These are phyloP conservation scores for Spilogale gracilis DNA, from an alignment of 2,113 vertebrate genomes.

Conservation along the genomic window DNA sequence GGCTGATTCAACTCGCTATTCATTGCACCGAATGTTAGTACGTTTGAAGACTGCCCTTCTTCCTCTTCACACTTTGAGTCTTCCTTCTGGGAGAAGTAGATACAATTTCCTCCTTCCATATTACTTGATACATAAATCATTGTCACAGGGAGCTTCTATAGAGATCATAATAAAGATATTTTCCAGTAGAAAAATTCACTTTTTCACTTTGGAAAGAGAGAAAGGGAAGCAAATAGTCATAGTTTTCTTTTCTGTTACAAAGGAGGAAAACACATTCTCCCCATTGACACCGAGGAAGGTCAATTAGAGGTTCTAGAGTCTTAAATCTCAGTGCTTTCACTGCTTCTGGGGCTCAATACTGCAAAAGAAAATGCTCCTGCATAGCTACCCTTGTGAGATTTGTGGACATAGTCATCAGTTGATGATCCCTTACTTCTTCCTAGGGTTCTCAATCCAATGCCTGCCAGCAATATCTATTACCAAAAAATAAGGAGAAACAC, in stretches of 20 bases:
- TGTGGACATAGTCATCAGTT: neutral
- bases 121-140: neutral
- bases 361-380: neutral
- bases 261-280: neutral
- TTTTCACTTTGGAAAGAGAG: neutral
- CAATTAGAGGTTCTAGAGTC: neutral
- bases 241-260: neutral
- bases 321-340: neutral
- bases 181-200: neutral
- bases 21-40: neutral
- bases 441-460: neutral
- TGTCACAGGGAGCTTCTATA: neutral
- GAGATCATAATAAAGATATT: neutral
- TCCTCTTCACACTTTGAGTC: neutral
- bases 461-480: neutral
- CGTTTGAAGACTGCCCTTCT: neutral
- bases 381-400: neutral
- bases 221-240: neutral
- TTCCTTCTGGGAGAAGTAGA: neutral
- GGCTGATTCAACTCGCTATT: neutral
- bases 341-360: neutral
- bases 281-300: neutral
- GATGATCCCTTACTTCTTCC: neutral
- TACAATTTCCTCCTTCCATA: constrained; percentile 5
- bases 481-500: neutral